phyloP scores from a whole-genome alignment of 2,113 vertebrate species.

The Lycaon pictus region DNA sequence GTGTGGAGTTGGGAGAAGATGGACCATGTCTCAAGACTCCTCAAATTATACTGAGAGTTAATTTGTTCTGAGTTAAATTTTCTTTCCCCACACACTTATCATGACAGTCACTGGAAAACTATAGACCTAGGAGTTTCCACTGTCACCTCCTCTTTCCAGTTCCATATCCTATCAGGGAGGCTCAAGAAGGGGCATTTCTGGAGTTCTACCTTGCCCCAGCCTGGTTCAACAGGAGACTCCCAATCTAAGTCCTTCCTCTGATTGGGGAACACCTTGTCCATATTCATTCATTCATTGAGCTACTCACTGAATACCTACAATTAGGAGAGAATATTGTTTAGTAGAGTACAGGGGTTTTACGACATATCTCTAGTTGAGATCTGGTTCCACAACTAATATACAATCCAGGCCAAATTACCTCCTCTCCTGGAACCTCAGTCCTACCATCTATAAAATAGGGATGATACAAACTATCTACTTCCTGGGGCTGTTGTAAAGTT shows the following conservation, averaged over 20 bases:
- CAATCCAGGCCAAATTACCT: background rate
- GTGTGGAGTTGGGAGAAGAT: background rate
- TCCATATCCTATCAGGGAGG: background rate
- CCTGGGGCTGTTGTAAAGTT: background rate
- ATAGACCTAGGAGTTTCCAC: background rate
- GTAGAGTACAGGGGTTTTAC: background rate
- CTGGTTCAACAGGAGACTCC: background rate
- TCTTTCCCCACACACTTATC: background rate
- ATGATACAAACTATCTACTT: background rate
- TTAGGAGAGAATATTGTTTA: background rate
- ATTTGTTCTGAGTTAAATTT: background rate
- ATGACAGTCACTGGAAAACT: background rate
- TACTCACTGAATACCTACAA: background rate
- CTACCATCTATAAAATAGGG: background rate
- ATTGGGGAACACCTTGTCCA: background rate
- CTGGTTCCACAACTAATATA: background rate
- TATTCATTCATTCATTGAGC: background rate
- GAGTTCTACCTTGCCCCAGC: background rate
- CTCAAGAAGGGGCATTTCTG: background rate
- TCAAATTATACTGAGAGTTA: background rate
- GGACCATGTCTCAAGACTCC: background rate
- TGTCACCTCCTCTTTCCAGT: background rate
- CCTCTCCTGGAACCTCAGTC: constrained; percentile 20
- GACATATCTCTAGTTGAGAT: background rate
- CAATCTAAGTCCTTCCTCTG: background rate